Percentiles rank a stretch among this genome's conserved stretches.
Conservation (phyloP, 2,113 vertebrate genomes). For the Urocitellus parryii region DNA sequence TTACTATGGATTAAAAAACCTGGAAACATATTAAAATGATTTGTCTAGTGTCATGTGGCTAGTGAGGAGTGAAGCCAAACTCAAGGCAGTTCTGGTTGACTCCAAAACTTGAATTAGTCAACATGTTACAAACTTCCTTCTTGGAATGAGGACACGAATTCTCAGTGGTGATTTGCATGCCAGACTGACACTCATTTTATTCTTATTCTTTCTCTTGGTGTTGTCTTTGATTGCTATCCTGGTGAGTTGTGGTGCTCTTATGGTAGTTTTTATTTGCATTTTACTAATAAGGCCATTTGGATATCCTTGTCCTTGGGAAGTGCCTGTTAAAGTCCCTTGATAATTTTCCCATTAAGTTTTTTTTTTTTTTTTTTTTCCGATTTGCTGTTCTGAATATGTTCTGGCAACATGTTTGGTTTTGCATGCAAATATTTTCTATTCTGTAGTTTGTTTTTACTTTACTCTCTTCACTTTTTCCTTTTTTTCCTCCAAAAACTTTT, state of each 20-base stretch:
- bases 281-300: neutral
- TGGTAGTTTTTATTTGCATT: neutral
- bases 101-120: neutral
- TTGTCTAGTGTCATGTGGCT: neutral
- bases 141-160: neutral
- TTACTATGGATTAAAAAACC: neutral
- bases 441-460: neutral
- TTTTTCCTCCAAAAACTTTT: neutral
- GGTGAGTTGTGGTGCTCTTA: neutral
- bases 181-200: neutral
- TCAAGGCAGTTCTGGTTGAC: neutral
- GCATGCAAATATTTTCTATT: neutral
- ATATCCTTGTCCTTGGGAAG: neutral
- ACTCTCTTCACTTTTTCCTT: neutral
- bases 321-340: neutral
- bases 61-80: neutral
- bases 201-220: neutral
- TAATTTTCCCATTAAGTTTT: neutral
- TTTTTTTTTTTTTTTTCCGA: neutral
- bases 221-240: neutral
- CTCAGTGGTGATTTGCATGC: neutral
- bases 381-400: neutral
- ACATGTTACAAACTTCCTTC: neutral
- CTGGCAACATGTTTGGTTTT: conserved; percentile 29
- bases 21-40: neutral